phyloP scores from a whole-genome alignment of 2,113 vertebrate genomes.

The Notechis scutatus region DNA sequence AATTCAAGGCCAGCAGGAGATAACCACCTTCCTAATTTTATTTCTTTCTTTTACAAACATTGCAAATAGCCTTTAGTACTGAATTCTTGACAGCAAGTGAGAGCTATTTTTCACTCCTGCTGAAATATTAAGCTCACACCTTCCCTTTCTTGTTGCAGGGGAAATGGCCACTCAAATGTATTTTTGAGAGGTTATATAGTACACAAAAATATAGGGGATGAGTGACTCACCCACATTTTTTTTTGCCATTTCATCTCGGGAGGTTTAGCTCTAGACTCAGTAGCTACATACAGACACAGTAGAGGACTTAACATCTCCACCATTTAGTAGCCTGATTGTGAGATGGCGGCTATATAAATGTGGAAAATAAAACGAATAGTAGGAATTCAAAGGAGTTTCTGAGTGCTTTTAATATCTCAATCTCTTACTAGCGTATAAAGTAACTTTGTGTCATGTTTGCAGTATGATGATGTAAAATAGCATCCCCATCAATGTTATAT shows the following conservation, averaged over 20 bases:
- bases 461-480: not conserved
- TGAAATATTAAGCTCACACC: not conserved
- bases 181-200: not conserved
- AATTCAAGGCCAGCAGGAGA: not conserved
- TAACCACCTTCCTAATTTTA: not conserved
- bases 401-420: not conserved
- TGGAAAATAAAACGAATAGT: not conserved
- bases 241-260: not conserved
- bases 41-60: not conserved
- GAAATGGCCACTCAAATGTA: not conserved
- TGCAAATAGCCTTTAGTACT: not conserved
- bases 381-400: not conserved
- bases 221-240: not conserved
- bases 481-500: not conserved
- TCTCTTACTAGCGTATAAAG: not conserved
- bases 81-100: not conserved
- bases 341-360: not conserved
- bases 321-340: not conserved
- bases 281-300: not conserved
- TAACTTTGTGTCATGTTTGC: not conserved
- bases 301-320: not conserved
- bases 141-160: not conserved
- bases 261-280: not conserved
- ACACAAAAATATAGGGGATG: not conserved
- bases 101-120: not conserved